Evolutionary conservation across 2,113 vertebrate species (phyloP), one percentile per base, ranked within the genome.

Genomic region (Python bivittatus): DNA sequence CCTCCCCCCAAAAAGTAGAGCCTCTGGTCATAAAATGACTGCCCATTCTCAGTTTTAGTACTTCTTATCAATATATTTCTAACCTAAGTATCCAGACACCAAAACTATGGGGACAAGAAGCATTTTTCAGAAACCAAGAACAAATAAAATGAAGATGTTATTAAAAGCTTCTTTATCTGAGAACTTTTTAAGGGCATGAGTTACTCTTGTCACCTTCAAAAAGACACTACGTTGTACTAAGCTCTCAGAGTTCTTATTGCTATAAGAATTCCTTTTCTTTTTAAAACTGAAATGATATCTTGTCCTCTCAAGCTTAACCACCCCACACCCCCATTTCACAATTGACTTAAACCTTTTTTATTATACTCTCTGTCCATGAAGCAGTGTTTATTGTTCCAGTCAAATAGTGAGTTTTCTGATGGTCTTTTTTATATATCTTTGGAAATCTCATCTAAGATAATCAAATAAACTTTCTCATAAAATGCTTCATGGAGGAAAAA

Each of bases 401-500:
- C 88, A 57, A 93, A 85, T 48, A 92, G 13, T 6, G 6, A 6
- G 0, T 93, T 95, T 92, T 64, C 79, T 29, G 29, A 91, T 0
- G 13, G 60, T 27, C 42, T 94, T 94, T n/a, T 94, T 88, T 58
- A 58, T 53, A 9, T 53, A 0, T 25, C 33, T 87, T 91, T 91
- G 91, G 79, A 42, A 90, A 61, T 0, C 0, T 0, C 57, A 87
- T 84, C 84, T 89, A 22, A 79, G 29, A 5, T 6, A 52, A 85
- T 3, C 17, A 93, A 2, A 17, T 87, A 57, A 91, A 88, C 60
- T 85, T 53, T 56, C 60, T 86, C 60, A 6, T 7, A 2, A 94
- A 86, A 5, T 93, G n/a, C 29, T 56, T 0, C 0, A 9, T 0
- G 57, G 61, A 0, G 57, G 68, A 0, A 0, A 13, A 88, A 83